These are phyloP conservation scores for Ophion ventricosus DNA, from an alignment of 2,888 invertebrate species.

Conservation along the genomic window DNA sequence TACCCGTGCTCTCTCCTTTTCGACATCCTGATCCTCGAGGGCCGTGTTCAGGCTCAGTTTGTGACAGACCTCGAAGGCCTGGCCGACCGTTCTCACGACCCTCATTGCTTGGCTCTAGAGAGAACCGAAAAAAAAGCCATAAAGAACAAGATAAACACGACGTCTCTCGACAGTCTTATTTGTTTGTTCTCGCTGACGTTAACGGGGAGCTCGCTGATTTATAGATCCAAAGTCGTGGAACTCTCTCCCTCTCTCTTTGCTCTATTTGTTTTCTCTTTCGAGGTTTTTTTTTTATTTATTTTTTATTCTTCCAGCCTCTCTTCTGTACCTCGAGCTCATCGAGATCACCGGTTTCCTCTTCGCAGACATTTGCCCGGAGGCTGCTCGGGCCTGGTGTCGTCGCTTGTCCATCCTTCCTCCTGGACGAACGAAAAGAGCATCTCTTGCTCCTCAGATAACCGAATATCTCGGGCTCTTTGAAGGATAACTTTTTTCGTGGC, in stretches of 20 bases:
- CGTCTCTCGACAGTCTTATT: background rate
- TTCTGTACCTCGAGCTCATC: slow-evolving; percentile 81
- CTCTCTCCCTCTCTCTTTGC: background rate
- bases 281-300: slow-evolving; percentile 66
- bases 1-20: slow-evolving; percentile 74
- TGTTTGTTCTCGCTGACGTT: background rate
- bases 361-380: slow-evolving; percentile 76
- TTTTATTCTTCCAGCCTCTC: slow-evolving; percentile 1
- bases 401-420: slow-evolving; percentile 60
- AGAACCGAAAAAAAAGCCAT: slow-evolving; percentile 6
- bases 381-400: slow-evolving; percentile 60
- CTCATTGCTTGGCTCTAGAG: slow-evolving; percentile 98
- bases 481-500: slow-evolving; percentile 93
- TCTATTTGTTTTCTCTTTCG: background rate
- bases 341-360: slow-evolving; percentile 78
- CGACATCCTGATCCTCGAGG: slow-evolving; percentile 79
- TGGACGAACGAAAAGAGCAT: slow-evolving; percentile 68
- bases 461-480: slow-evolving; percentile 92
- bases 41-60: slow-evolving; percentile 90
- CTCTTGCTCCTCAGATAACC: slow-evolving; percentile 81
- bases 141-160: background rate
- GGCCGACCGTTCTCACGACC: slow-evolving; percentile 98
- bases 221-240: background rate
- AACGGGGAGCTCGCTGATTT: background rate
- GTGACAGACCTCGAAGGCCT: slow-evolving; percentile 99